A percentile compares a stretch with the other conserved stretches of the same genome.
Conservation (phyloP, 2,888 invertebrate species). For the Caenorhabditis sp. region DNA sequence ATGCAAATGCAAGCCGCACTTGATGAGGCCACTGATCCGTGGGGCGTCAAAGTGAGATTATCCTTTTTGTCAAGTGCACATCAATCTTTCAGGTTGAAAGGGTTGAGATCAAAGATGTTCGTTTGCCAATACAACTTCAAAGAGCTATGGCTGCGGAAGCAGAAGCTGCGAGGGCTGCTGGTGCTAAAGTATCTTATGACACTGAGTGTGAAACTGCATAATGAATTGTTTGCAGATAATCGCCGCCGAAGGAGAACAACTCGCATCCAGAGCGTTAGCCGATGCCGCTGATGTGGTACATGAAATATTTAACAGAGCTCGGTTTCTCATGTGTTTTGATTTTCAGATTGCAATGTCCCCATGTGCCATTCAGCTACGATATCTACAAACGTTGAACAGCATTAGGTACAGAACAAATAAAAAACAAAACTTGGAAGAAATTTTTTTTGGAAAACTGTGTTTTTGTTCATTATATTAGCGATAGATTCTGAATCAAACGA, state of each 20-base stretch:
- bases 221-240: slow-evolving; percentile 85
- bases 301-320: slow-evolving; percentile 31
- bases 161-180: slow-evolving; percentile 77
- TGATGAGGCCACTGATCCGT: slow-evolving; percentile 84
- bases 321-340: slow-evolving; percentile 11
- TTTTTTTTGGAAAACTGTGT: no score
- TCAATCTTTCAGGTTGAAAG: slow-evolving; percentile 87
- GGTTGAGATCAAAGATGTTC: slow-evolving; percentile 89
- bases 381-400: slow-evolving; percentile 90
- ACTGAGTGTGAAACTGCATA: slow-evolving; percentile 27
- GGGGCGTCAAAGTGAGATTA: slow-evolving; percentile 83
- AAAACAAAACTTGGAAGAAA: no score
- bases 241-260: slow-evolving; percentile 84
- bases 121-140: slow-evolving; percentile 77
- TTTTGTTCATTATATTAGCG: no score
- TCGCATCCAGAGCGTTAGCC: slow-evolving; percentile 90
- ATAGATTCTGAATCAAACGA: no score
- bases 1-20: slow-evolving; percentile 88
- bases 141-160: slow-evolving; percentile 80
- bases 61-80: neutral
- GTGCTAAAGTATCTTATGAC: slow-evolving; percentile 73
- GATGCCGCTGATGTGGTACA: slow-evolving; percentile 89
- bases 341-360: slow-evolving; percentile 88
- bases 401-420: no score
- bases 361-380: slow-evolving; percentile 88